Evolutionary conservation across 1,140 invertebrate species (phyloP).

Genomic region (Zelostemma sp.): DNA sequence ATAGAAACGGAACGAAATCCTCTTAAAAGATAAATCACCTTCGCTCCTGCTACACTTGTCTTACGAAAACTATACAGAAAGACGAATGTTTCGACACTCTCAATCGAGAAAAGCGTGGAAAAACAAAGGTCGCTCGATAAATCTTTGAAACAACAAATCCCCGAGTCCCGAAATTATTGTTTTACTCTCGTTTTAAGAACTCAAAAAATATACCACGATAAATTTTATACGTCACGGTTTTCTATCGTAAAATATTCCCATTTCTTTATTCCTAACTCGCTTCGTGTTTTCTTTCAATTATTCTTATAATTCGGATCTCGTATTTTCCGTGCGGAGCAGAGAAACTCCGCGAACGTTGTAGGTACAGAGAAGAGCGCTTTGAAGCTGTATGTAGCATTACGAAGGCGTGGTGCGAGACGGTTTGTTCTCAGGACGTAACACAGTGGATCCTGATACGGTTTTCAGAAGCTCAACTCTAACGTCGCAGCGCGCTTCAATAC

Average conservation of each 20-base stretch:
- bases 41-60: slow-evolving; percentile 30
- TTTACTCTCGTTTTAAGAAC: background rate
- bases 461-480: slow-evolving; percentile 45
- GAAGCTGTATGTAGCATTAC: slow-evolving; percentile 36
- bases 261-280: background rate
- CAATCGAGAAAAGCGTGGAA: slow-evolving; percentile 38
- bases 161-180: background rate
- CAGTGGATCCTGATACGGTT: slow-evolving; percentile 50
- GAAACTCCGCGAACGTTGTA: slow-evolving; percentile 26
- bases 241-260: background rate
- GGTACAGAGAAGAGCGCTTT: slow-evolving; percentile 36
- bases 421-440: slow-evolving; percentile 41
- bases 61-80: slow-evolving; percentile 35
- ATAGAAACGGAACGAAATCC: too few relatives aligned
- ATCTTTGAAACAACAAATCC: slow-evolving; percentile 41
- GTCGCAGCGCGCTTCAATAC: slow-evolving; percentile 40
- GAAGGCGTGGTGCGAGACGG: slow-evolving; percentile 49
- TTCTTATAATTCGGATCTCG: background rate
- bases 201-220: slow-evolving; percentile 1
- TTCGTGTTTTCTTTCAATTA: background rate
- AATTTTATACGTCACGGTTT: slow-evolving; percentile 1
- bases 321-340: slow-evolving; percentile 2
- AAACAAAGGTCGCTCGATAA: slow-evolving; percentile 40
- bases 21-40: slow-evolving; percentile 33
- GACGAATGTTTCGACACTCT: slow-evolving; percentile 38